These are phyloP conservation scores for Smutsia temminckii DNA, from an alignment of 2,797 vertebrate species.

Conservation along the genomic window DNA sequence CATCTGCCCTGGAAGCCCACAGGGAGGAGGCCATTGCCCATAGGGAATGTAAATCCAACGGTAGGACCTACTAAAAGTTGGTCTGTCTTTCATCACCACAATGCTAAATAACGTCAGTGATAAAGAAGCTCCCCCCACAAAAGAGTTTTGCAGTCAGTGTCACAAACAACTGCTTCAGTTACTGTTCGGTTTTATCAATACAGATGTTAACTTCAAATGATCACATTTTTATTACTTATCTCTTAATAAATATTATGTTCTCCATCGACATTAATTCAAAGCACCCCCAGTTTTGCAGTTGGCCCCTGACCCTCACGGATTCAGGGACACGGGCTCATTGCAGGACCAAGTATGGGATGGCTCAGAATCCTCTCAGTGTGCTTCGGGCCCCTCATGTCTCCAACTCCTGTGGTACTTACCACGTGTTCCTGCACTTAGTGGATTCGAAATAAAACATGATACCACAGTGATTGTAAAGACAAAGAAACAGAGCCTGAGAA, in stretches of 20 bases:
- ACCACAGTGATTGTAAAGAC: background rate
- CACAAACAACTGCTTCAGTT: background rate
- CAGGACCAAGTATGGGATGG: rapidly evolving
- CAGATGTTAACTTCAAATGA: background rate
- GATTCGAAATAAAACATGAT: background rate
- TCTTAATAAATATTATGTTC: background rate
- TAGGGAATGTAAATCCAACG: background rate
- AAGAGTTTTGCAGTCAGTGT: background rate
- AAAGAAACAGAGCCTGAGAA: background rate
- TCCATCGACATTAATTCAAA: background rate
- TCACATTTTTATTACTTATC: background rate
- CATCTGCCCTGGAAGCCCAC: background rate
- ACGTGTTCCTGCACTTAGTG: background rate
- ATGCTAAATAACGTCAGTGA: background rate
- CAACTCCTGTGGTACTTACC: background rate
- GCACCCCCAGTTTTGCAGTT: background rate
- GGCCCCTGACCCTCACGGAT: background rate
- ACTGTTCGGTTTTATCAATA: background rate
- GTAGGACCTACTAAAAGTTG: background rate
- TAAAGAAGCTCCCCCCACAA: background rate
- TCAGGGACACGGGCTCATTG: rapidly evolving
- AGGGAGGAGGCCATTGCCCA: background rate
- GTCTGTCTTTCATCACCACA: background rate
- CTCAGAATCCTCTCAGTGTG: background rate
- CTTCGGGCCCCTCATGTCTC: background rate